Evolutionary conservation across 2,797 vertebrate genomes (phyloP).

Genomic region (Masticophis lateralis): DNA sequence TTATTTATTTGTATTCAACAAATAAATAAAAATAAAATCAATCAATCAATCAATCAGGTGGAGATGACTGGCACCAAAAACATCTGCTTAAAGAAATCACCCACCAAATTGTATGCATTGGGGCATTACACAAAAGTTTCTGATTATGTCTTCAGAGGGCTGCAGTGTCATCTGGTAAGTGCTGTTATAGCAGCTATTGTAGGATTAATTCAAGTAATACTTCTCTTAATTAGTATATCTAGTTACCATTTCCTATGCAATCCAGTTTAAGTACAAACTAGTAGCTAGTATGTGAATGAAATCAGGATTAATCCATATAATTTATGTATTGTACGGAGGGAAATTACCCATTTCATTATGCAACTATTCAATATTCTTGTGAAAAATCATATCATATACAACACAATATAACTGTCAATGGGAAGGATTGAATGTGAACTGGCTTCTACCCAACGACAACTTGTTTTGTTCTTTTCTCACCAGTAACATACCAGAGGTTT

Average conservation of each 20-base stretch:
- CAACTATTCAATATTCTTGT: background rate
- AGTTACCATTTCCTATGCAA: background rate
- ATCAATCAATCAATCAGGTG: no score
- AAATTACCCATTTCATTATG: background rate
- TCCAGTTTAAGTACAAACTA: background rate
- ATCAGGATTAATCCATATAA: background rate
- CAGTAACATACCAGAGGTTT: background rate
- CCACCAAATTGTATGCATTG: background rate
- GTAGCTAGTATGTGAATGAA: background rate
- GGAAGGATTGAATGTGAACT: background rate
- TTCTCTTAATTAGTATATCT: background rate
- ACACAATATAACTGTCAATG: background rate
- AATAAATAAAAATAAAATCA: background rate
- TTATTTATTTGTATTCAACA: no score
- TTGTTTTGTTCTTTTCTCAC: background rate
- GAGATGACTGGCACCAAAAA: background rate
- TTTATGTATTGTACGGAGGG: background rate
- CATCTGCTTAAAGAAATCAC: background rate
- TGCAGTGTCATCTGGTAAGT: background rate
- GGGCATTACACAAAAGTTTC: background rate
- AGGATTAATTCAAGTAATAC: background rate
- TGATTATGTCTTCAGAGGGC: background rate
- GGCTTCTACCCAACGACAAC: background rate
- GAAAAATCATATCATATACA: background rate
- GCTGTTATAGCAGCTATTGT: background rate